Percentiles rank a stretch among this genome's conserved stretches.
These are phyloP conservation scores for Cryptophagus acutangulus DNA, from an alignment of 2,888 invertebrate species.

Conservation along the genomic window DNA sequence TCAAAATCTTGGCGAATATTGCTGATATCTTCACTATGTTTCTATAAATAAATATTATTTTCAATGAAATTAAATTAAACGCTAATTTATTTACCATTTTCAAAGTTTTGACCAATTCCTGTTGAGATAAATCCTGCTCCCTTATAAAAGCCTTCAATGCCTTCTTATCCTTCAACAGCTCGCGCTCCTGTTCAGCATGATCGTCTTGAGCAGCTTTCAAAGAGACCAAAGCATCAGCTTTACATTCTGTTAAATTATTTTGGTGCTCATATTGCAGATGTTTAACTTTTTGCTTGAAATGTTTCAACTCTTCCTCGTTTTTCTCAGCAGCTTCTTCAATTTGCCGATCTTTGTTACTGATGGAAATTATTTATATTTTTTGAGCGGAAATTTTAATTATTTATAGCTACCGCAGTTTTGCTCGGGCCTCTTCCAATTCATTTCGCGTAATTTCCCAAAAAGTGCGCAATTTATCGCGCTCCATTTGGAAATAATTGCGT, in stretches of 20 bases:
- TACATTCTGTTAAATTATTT: conserved; percentile 74
- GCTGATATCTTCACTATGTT: conserved; percentile 51
- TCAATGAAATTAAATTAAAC: conserved; percentile 38
- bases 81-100: conserved; percentile 54
- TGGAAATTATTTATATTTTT: conserved; percentile 5
- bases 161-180: conserved; percentile 70
- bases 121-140: conserved; percentile 65
- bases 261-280: conserved; percentile 90
- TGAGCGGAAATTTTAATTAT: conserved; percentile 3
- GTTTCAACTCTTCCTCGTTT: conserved; percentile 81
- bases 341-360: conserved; percentile 73
- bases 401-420: conserved; percentile 54
- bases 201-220: conserved; percentile 81
- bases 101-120: conserved; percentile 67
- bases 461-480: conserved; percentile 87
- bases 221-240: conserved; percentile 78
- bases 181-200: conserved; percentile 69
- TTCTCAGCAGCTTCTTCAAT: conserved; percentile 83
- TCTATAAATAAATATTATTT: conserved; percentile 31
- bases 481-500: conserved; percentile 90
- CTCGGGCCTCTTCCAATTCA: conserved; percentile 80
- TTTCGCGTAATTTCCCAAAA: conserved; percentile 94
- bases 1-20: conserved; percentile 61
- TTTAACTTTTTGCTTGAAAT: conserved; percentile 89
- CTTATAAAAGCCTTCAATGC: conserved; percentile 60